A percentile compares a stretch with the other conserved stretches of the same genome.
Evolutionary conservation across 2,888 invertebrate species (phyloP).

Genomic region (Gibbula magus): DNA sequence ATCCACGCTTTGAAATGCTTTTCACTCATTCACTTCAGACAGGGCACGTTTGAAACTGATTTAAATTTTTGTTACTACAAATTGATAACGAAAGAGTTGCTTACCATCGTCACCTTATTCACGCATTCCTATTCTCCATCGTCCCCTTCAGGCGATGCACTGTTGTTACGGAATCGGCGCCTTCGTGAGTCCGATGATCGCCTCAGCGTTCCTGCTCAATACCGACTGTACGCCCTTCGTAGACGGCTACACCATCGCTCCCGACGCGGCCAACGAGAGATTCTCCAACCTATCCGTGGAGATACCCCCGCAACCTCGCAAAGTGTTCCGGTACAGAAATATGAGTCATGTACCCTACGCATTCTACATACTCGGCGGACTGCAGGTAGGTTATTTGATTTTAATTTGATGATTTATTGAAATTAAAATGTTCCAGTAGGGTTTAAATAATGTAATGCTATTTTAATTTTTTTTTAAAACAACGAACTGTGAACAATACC

Average conservation of each 20-base stretch:
- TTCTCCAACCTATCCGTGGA: conserved; percentile 24
- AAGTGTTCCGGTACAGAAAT: conserved; percentile 65
- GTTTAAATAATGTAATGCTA: too few species aligned
- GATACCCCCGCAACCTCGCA: conserved; percentile 49
- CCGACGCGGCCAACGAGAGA: conserved; percentile 37
- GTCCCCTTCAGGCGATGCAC: conserved; percentile 75
- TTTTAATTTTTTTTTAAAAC: too few species aligned
- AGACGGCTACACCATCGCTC: conserved; percentile 57
- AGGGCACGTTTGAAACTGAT: too few species aligned
- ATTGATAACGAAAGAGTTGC: too few species aligned
- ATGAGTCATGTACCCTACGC: conserved; percentile 73
- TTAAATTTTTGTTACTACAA: too few species aligned
- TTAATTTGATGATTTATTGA: too few species aligned
- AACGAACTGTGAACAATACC: too few species aligned
- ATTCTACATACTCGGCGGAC: conserved; percentile 76
- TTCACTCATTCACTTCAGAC: too few species aligned
- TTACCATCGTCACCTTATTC: too few species aligned
- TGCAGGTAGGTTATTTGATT: conserved; percentile 71
- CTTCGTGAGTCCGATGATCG: conserved; percentile 77
- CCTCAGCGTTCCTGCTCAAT: conserved; percentile 76
- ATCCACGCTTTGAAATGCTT: too few species aligned
- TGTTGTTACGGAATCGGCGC: conserved; percentile 77
- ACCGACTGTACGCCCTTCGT: conserved; percentile 74
- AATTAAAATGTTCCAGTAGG: too few species aligned
- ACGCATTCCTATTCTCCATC: neutral